A percentile compares a stretch with the other conserved stretches of the same genome.
phyloP scores from a whole-genome alignment of 2,113 vertebrate species.

The Oncorhynchus masou region DNA sequence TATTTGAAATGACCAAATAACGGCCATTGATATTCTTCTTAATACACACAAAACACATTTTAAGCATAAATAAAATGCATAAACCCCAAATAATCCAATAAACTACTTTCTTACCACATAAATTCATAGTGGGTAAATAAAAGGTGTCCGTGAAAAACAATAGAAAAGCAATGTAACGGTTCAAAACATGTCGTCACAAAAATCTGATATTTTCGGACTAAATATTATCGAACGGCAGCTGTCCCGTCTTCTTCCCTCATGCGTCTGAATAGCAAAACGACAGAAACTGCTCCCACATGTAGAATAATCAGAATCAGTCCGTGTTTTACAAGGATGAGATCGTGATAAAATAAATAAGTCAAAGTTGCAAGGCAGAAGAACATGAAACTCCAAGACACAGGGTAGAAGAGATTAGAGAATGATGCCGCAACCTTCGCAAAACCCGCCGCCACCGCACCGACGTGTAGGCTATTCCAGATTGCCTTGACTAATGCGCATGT shows the following conservation, averaged over 20 bases:
- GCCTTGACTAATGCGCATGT: neutral
- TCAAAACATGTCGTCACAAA: neutral
- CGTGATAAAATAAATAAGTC: neutral
- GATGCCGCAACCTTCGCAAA: neutral
- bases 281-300: neutral
- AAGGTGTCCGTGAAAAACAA: neutral
- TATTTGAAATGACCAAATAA: neutral
- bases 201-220: neutral
- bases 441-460: too few species aligned
- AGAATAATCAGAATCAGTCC: neutral
- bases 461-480: neutral
- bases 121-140: neutral
- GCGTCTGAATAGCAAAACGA: constrained; percentile 2
- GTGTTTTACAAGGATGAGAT: neutral
- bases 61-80: neutral
- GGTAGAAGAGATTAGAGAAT: neutral
- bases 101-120: constrained; percentile 1
- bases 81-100: neutral
- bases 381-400: neutral
- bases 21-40: neutral
- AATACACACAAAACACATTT: neutral
- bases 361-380: constrained; percentile 1
- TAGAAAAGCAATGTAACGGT: neutral
- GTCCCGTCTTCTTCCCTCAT: neutral
- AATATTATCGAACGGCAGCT: neutral